Percentiles rank a stretch among this genome's conserved stretches.
phyloP scores from a whole-genome alignment of 2,797 vertebrate species.

The Nyctalus aviator region DNA sequence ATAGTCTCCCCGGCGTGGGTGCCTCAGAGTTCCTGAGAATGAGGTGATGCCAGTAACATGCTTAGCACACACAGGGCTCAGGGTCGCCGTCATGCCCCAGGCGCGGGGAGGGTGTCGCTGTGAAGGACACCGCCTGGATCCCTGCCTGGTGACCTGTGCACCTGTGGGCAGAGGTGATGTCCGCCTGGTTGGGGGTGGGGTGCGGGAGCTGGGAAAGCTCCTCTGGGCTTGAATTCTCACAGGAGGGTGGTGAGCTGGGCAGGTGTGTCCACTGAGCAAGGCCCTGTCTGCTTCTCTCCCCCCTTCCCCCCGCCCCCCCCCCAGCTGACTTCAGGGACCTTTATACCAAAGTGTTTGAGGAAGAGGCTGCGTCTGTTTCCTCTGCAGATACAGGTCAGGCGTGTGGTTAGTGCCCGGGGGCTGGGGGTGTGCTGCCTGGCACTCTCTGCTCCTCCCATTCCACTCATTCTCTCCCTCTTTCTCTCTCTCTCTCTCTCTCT shows the following conservation, averaged over 20 bases:
- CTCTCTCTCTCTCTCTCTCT: conserved; percentile 24
- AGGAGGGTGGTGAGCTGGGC: background rate
- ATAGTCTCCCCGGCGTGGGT: background rate
- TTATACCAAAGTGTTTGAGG: conserved; percentile 89
- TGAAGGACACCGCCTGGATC: fast-evolving
- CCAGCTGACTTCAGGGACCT: conserved; percentile 87
- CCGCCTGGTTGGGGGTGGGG: background rate
- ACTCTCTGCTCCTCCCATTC: background rate
- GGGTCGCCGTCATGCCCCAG: background rate
- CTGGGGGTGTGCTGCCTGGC: background rate
- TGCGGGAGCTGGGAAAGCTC: background rate
- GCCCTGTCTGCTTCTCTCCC: background rate
- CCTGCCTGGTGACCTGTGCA: background rate
- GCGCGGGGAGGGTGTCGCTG: background rate
- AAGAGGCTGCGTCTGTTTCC: conserved; percentile 82
- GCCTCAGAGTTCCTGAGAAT: background rate
- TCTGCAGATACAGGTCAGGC: conserved; percentile 87
- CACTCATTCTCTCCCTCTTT: background rate
- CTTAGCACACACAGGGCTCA: background rate
- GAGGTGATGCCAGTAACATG: background rate
- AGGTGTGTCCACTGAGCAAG: background rate
- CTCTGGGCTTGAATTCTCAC: background rate
- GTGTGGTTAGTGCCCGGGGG: fast-evolving
- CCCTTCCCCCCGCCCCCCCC: conserved; percentile 11
- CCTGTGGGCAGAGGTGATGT: background rate